Conservation (phyloP, 2,888 invertebrate genomes). For the Cryptocheilus praepositus region DNA sequence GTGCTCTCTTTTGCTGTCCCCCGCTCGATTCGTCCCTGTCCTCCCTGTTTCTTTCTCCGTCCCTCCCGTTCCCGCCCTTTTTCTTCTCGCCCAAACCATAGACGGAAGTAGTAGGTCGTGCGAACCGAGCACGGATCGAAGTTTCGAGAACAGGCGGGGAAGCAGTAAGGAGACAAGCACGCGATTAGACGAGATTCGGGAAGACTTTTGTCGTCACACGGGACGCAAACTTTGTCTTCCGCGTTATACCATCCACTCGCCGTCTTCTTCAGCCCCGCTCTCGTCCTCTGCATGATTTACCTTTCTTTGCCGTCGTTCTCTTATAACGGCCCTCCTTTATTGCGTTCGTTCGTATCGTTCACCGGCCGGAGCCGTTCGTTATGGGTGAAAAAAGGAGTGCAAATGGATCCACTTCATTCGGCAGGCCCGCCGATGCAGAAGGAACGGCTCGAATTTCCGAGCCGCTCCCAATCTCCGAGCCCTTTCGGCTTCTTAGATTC, state of each 20-base stretch:
- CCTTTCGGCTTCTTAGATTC: slow-evolving; percentile 26
- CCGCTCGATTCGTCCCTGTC: background rate
- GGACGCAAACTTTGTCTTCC: slow-evolving; percentile 41
- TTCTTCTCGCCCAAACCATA: background rate
- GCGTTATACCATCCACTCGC: slow-evolving; percentile 15
- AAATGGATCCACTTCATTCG: slow-evolving; percentile 46
- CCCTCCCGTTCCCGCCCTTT: slow-evolving; percentile 2
- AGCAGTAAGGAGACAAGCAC: slow-evolving; percentile 26
- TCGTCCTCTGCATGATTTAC: slow-evolving; percentile 13
- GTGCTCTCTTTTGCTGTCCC: slow-evolving; percentile 35
- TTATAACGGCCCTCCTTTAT: slow-evolving; percentile 16
- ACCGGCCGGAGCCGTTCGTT: slow-evolving; percentile 35
- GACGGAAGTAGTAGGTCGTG: slow-evolving; percentile 28
- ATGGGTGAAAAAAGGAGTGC: slow-evolving; percentile 25
- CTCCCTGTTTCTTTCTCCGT: background rate
- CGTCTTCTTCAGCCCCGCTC: slow-evolving; percentile 15
- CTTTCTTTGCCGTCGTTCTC: slow-evolving; percentile 17
- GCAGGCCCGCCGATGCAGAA: slow-evolving; percentile 35
- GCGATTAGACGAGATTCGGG: slow-evolving; percentile 59
- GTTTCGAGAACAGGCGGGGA: slow-evolving; percentile 41
- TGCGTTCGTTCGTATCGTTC: slow-evolving; percentile 14
- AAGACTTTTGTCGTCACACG: slow-evolving; percentile 52
- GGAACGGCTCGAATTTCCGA: slow-evolving; percentile 49
- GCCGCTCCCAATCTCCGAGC: slow-evolving; percentile 26
- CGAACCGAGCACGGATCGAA: slow-evolving; percentile 47